Conservation (phyloP, 2,888 invertebrate species). For the Drosophila basisetae region DNA sequence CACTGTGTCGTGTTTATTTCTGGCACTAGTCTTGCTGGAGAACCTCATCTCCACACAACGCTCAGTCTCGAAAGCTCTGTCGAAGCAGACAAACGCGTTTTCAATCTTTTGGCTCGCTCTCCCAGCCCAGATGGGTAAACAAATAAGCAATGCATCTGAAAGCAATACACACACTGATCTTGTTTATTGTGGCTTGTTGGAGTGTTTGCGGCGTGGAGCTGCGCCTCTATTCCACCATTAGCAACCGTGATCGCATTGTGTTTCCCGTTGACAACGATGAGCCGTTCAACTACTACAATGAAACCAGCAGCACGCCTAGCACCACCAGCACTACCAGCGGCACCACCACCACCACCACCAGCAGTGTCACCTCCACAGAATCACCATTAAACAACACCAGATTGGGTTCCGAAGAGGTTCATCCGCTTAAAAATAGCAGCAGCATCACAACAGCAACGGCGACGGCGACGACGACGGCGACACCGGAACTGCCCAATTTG, state of each 20-base stretch:
- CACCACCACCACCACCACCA: neutral
- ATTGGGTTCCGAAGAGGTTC: neutral
- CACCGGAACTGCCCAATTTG: slow-evolving; percentile 32
- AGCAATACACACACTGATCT: slow-evolving; percentile 32
- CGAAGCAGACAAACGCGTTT: slow-evolving; percentile 69
- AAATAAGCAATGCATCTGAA: slow-evolving; percentile 41
- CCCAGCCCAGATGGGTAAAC: neutral
- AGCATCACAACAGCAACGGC: neutral
- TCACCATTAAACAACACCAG: neutral
- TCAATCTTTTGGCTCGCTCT: slow-evolving; percentile 14
- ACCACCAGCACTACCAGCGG: neutral
- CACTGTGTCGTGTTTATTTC: slow-evolving; percentile 11
- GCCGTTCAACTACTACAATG: slow-evolving; percentile 1
- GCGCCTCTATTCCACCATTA: neutral
- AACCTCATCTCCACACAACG: slow-evolving; percentile 14
- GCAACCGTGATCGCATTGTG: slow-evolving; percentile 64
- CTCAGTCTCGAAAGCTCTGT: slow-evolving; percentile 55
- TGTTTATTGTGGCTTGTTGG: slow-evolving; percentile 32
- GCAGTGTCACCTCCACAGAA: neutral
- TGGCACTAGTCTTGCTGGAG: slow-evolving; percentile 26
- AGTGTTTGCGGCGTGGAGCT: slow-evolving; percentile 16
- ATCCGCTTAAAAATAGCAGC: neutral
- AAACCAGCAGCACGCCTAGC: neutral
- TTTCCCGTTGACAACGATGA: slow-evolving; percentile 50
- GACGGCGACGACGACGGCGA: neutral